A percentile compares a stretch with the other conserved stretches of the same genome.
Conservation (phyloP, 2,113 vertebrate genomes). For the Promerops cafer region DNA sequence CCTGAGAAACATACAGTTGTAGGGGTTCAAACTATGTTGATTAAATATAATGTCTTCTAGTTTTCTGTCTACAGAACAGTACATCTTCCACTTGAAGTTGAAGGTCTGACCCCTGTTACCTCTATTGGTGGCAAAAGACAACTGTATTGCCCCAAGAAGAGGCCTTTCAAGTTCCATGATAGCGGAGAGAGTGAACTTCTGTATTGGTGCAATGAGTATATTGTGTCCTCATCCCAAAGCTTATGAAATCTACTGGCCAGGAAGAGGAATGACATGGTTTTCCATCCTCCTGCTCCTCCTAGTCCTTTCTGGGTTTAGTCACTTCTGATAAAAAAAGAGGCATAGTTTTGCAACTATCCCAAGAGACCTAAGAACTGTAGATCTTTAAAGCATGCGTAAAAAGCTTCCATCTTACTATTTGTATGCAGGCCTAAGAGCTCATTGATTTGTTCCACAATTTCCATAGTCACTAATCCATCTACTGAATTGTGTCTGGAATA, state of each 20-base stretch:
- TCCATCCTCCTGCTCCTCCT: not conserved
- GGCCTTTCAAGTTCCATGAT: not conserved
- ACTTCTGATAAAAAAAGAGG: not conserved
- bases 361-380: not conserved
- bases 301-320: not conserved
- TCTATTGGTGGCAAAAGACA: not conserved
- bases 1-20: not conserved
- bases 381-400: not conserved
- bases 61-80: not conserved
- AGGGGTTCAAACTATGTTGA: not conserved
- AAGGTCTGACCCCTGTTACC: not conserved
- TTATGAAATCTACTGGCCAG: not conserved
- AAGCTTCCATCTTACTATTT: not conserved
- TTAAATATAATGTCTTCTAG: not conserved
- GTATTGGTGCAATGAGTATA: not conserved
- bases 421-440: not conserved
- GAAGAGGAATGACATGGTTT: not conserved
- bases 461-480: not conserved
- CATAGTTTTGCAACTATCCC: not conserved
- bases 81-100: not conserved
- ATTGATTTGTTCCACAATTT: conserved; percentile 1
- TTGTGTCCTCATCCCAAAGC: not conserved
- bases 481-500: not conserved
- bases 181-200: not conserved
- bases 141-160: not conserved